A percentile compares a stretch with the other conserved stretches of the same genome.
phyloP scores from a whole-genome alignment of 2,888 invertebrate species.

The Ypsolopha sequella region DNA sequence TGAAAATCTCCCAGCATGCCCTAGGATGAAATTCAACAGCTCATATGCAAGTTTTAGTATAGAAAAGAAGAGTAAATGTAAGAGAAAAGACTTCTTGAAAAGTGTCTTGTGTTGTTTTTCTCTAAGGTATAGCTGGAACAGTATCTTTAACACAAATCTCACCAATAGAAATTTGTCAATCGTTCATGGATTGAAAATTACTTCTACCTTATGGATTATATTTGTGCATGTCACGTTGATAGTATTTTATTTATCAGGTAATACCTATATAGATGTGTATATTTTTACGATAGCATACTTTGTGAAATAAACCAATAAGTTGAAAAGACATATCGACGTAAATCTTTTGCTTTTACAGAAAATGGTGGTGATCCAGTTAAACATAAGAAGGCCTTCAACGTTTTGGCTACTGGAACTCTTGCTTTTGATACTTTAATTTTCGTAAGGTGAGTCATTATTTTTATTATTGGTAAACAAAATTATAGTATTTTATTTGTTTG shows the following conservation, averaged over 20 bases:
- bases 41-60: constrained; percentile 40
- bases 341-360: constrained; percentile 46
- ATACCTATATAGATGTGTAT: not conserved
- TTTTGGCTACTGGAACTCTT: constrained; percentile 65
- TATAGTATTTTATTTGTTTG: not conserved
- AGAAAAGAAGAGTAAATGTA: constrained; percentile 22
- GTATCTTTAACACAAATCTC: constrained; percentile 53
- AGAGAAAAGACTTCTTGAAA: constrained; percentile 28
- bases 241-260: constrained; percentile 75
- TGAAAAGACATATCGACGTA: too few species aligned
- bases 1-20: constrained; percentile 32
- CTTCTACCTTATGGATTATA: constrained; percentile 76
- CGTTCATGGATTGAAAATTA: constrained; percentile 73
- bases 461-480: not conserved
- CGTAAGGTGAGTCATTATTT: constrained; percentile 55
- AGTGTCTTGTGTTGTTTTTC: constrained; percentile 53
- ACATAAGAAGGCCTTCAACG: constrained; percentile 55
- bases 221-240: constrained; percentile 73
- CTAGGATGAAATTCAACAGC: constrained; percentile 34
- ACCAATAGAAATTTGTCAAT: constrained; percentile 63
- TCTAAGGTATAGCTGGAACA: constrained; percentile 43
- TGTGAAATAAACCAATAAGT: too few species aligned
- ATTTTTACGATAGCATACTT: too few species aligned
- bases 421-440: constrained; percentile 75
- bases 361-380: constrained; percentile 47